Evolutionary conservation across 2,888 invertebrate species (phyloP).

Genomic region (Drosophila melanosoma): DNA sequence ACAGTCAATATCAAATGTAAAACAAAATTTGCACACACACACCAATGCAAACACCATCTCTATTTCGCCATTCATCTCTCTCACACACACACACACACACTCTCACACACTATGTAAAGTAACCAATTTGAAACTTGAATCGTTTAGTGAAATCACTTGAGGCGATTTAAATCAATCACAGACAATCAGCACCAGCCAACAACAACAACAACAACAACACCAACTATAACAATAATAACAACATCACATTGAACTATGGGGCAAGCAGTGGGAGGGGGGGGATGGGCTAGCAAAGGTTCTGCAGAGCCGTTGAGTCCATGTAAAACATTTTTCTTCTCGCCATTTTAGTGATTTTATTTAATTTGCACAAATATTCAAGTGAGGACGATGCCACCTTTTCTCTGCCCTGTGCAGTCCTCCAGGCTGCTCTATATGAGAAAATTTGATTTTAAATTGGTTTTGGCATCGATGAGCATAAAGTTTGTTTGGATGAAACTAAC

Average conservation of each 20-base stretch:
- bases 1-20: conserved; percentile 56
- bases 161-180: conserved; percentile 82
- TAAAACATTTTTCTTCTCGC: conserved; percentile 57
- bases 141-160: conserved; percentile 80
- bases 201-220: conserved; percentile 29
- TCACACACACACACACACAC: conserved; percentile 1
- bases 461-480: conserved; percentile 60
- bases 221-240: conserved; percentile 7
- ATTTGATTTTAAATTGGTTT: conserved; percentile 80
- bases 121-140: conserved; percentile 75
- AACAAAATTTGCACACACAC: conserved; percentile 27
- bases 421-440: conserved; percentile 42
- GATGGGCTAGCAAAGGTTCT: conserved; percentile 11
- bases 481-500: conserved; percentile 67
- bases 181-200: conserved; percentile 67
- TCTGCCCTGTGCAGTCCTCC: background rate
- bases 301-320: conserved; percentile 33
- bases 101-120: conserved; percentile 65
- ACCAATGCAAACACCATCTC: conserved; percentile 4
- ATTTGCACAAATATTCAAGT: conserved; percentile 71
- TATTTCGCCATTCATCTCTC: background rate
- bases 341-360: conserved; percentile 72
- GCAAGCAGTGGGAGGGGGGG: no score
- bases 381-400: conserved; percentile 24
- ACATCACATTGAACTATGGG: background rate